Evolutionary conservation across 2,888 invertebrate genomes (phyloP).

Genomic region (Sesamia inferens): DNA sequence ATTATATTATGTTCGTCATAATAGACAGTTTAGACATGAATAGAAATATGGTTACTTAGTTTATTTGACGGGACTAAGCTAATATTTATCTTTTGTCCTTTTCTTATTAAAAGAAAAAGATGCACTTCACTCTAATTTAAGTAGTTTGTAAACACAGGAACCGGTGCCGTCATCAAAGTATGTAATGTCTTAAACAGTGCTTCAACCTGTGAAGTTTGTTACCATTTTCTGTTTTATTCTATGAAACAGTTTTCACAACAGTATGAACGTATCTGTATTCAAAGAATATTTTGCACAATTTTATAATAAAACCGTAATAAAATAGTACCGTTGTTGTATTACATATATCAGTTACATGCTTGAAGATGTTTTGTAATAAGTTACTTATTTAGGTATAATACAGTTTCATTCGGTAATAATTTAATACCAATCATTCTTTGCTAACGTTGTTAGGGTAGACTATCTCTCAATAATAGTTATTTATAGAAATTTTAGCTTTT

Average conservation of each 20-base stretch:
- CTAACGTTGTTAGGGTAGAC: neutral
- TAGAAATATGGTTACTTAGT: no score
- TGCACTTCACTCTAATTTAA: no score
- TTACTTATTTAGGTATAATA: neutral
- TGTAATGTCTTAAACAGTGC: slow-evolving; percentile 1
- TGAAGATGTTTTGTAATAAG: neutral
- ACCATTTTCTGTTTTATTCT: neutral
- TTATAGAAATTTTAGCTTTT: neutral
- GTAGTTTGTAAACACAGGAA: no score
- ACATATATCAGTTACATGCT: neutral
- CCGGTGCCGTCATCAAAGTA: neutral
- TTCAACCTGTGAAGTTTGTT: neutral
- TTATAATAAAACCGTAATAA: slow-evolving; percentile 10
- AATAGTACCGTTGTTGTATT: neutral
- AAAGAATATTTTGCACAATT: slow-evolving; percentile 36
- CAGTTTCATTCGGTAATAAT: neutral
- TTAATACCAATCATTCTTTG: neutral
- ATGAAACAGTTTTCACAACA: slow-evolving; percentile 30
- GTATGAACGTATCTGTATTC: slow-evolving; percentile 32
- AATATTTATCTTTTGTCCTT: no score
- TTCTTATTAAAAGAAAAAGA: no score
- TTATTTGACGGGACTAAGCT: no score
- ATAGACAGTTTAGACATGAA: no score
- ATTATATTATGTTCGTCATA: no score
- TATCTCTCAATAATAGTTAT: neutral